A percentile compares a stretch with the other conserved stretches of the same genome.
phyloP scores from a whole-genome alignment of 2,888 invertebrate genomes.

The Cephus pulcher region DNA sequence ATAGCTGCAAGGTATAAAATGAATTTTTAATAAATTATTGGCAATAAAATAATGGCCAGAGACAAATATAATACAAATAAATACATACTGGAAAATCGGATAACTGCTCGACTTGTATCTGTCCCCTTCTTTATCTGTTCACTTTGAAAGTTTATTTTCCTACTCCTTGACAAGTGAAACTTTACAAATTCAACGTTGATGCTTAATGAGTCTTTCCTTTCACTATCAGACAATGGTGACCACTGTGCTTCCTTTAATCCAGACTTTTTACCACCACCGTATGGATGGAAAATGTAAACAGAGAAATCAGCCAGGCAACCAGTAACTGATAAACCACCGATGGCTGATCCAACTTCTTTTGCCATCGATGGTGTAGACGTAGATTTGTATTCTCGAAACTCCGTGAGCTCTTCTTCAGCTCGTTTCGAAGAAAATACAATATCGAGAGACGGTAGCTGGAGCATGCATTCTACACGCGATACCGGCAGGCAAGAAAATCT shows the following conservation, averaged over 20 bases:
- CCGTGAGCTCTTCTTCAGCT: slow-evolving; percentile 77
- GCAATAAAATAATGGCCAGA: neutral
- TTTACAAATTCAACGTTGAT: slow-evolving; percentile 98
- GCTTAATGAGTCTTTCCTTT: slow-evolving; percentile 94
- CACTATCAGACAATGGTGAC: slow-evolving; percentile 88
- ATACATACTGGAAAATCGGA: slow-evolving; percentile 87
- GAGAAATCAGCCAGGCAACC: slow-evolving; percentile 97
- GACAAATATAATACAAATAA: slow-evolving; percentile 14
- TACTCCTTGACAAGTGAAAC: slow-evolving; percentile 91
- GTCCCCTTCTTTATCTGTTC: slow-evolving; percentile 65
- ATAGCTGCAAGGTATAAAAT: slow-evolving; percentile 74
- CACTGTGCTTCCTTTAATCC: slow-evolving; percentile 84
- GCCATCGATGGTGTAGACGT: slow-evolving; percentile 43
- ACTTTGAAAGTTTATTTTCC: slow-evolving; percentile 85
- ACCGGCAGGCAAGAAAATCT: slow-evolving; percentile 96
- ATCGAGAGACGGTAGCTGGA: slow-evolving; percentile 95
- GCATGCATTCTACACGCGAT: slow-evolving; percentile 94
- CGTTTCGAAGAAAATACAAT: slow-evolving; percentile 96
- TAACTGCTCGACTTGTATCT: slow-evolving; percentile 86
- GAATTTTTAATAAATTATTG: neutral
- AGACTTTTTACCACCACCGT: slow-evolving; percentile 89
- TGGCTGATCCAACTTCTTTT: slow-evolving; percentile 72
- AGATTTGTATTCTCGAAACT: slow-evolving; percentile 66
- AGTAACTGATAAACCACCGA: slow-evolving; percentile 92
- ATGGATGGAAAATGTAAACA: slow-evolving; percentile 98